Conservation (phyloP, 2,797 vertebrate species). For the Acrossocheilus wenchowensis region DNA sequence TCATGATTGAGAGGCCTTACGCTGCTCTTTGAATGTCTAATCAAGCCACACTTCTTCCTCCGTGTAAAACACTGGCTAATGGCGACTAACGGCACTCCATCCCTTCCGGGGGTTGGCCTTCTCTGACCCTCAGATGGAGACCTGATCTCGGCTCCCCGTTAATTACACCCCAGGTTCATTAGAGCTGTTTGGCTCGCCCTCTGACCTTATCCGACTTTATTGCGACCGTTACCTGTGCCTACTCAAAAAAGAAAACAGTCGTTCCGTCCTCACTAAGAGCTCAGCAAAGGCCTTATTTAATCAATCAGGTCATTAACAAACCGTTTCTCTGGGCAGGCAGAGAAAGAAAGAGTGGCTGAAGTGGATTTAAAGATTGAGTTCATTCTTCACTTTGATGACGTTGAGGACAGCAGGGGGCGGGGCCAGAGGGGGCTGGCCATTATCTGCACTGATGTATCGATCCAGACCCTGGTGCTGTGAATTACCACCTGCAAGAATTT, state of each 20-base stretch:
- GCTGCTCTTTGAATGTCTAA: conserved; percentile 70
- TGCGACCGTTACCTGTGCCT: conserved; percentile 55
- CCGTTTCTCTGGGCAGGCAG: conserved; percentile 35
- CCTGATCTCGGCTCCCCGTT: conserved; percentile 63
- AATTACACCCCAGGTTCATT: conserved; percentile 75
- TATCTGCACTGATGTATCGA: conserved; percentile 78
- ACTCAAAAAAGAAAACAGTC: conserved; percentile 44
- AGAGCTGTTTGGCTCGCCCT: conserved; percentile 57
- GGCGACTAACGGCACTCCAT: conserved; percentile 65
- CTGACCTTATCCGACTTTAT: conserved; percentile 65
- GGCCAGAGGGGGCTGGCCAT: conserved; percentile 69
- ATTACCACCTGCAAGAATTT: conserved; percentile 82
- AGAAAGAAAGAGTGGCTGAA: conserved; percentile 36
- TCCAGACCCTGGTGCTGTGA: conserved; percentile 76
- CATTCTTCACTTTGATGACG: conserved; percentile 51
- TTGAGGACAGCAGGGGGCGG: conserved; percentile 38
- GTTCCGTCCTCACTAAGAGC: conserved; percentile 36
- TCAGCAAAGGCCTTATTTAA: conserved; percentile 52
- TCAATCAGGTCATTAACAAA: conserved; percentile 58
- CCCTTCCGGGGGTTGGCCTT: conserved; percentile 40
- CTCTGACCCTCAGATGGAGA: conserved; percentile 64
- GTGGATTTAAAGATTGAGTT: conserved; percentile 52
- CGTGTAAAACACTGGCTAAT: conserved; percentile 66
- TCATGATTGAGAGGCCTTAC: conserved; percentile 67
- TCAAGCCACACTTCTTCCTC: conserved; percentile 63